Evolutionary conservation across 2,888 invertebrate genomes (phyloP), one percentile per base, ranked within the genome.

Genomic region (Griposia aprilina): DNA sequence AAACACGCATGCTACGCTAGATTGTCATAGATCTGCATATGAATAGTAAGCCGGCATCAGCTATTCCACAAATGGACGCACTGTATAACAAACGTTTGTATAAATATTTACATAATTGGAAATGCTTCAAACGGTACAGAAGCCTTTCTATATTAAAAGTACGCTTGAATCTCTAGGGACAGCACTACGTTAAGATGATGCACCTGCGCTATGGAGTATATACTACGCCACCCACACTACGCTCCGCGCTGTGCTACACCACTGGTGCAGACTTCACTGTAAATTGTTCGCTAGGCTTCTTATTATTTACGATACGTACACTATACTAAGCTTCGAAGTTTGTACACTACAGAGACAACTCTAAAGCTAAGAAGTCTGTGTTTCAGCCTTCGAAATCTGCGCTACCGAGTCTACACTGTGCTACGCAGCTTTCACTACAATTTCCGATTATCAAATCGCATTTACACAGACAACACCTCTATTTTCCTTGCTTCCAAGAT

Each of bases 21-120:
- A 80, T 69, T 60, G 66, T 63, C 62, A 59, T 63, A 65, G 69
- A 83, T 85, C 80, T 85, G 63, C 84, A 86, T 85, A 75, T 85
- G 84, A 85, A 85, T 86, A 63, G 83, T 78, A 66, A 69, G 75
- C 70, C 55, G 69, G 57, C 63, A 75, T 79, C 75, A 73, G 79
- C 63, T 66, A 85, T 74, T 52, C 72, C 41, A 70, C 75, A 78
- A 78, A 62, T 70, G 69, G 55, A 57, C 50, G 55, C 73, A 62
- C 55, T 75, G 59, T 80, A 70, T 82, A 86, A 17, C 74, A 85
- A 85, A 82, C 66, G 62, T 59, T 72, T 72, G 68, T 65, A 57
- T 85, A 77, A 81, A 83, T 81, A 85, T 85, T 81, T 65, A 71
- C 60, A 69, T 68, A 80, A 59, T 50, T 68, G 45, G 41, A 26